Conservation (phyloP, 37 sponge, comb jelly and placozoan genomes). For the Oopsacas minuta region DNA sequence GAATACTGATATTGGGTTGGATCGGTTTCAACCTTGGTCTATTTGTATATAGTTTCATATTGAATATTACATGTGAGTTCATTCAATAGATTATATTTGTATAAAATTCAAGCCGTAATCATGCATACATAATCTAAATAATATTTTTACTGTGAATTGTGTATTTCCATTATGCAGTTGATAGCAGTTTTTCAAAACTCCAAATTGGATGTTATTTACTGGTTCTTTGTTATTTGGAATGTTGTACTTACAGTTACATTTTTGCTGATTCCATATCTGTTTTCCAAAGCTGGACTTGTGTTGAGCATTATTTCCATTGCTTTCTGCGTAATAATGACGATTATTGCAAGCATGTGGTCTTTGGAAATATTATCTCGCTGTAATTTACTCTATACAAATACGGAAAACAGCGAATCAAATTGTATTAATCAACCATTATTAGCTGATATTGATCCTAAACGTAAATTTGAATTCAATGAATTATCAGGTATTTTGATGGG, state of each 20-base stretch:
- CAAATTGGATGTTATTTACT: too few species aligned
- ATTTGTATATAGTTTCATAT: too few species aligned
- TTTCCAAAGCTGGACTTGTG: not conserved
- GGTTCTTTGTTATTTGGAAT: not conserved
- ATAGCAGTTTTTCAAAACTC: too few species aligned
- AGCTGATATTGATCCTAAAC: not conserved
- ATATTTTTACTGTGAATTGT: too few species aligned
- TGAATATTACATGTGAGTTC: too few species aligned
- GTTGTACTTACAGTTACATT: not conserved
- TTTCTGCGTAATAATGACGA: not conserved
- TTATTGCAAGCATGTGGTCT: not conserved
- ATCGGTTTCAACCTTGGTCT: too few species aligned
- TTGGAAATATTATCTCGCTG: not conserved
- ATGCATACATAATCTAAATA: too few species aligned
- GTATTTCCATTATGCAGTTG: too few species aligned
- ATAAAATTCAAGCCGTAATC: too few species aligned
- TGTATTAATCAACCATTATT: not conserved
- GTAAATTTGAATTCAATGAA: not conserved
- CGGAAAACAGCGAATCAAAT: not conserved
- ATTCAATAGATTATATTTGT: too few species aligned
- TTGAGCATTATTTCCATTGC: not conserved
- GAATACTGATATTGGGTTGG: too few species aligned
- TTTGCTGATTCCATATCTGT: not conserved
- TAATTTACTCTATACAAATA: not conserved
- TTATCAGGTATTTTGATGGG: not conserved